Evolutionary conservation across 2,113 vertebrate species (phyloP).

Genomic region (Miniopterus natalensis): DNA sequence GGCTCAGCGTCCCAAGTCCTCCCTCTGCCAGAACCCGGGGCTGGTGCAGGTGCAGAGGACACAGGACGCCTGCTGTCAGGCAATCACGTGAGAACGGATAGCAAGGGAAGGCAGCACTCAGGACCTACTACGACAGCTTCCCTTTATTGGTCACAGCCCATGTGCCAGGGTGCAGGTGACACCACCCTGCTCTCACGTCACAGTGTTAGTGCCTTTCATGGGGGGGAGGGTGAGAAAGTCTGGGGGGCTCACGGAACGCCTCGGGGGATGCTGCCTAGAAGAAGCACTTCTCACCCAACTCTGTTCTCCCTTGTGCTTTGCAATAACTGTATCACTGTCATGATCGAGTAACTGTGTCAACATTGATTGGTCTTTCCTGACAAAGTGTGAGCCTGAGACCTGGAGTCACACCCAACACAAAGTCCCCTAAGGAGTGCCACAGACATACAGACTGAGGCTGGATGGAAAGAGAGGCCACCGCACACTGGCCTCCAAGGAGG

Average conservation of each 20-base stretch:
- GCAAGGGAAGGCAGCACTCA: rapidly evolving
- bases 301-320: neutral
- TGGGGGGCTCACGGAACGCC: neutral
- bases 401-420: rapidly evolving
- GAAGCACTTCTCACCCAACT: rapidly evolving
- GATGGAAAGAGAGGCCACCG: rapidly evolving
- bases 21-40: neutral
- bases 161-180: rapidly evolving
- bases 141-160: rapidly evolving
- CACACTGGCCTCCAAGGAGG: neutral
- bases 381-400: rapidly evolving
- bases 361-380: rapidly evolving
- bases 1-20: rapidly evolving
- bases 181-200: neutral
- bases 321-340: rapidly evolving
- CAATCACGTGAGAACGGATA: rapidly evolving
- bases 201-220: neutral
- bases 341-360: rapidly evolving
- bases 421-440: rapidly evolving
- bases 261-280: neutral
- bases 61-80: neutral
- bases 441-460: rapidly evolving
- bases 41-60: neutral
- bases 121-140: rapidly evolving
- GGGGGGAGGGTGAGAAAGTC: too few species aligned